These are phyloP conservation scores for Parascotia fuliginaria DNA, from an alignment of 2,888 invertebrate genomes.

Conservation along the genomic window DNA sequence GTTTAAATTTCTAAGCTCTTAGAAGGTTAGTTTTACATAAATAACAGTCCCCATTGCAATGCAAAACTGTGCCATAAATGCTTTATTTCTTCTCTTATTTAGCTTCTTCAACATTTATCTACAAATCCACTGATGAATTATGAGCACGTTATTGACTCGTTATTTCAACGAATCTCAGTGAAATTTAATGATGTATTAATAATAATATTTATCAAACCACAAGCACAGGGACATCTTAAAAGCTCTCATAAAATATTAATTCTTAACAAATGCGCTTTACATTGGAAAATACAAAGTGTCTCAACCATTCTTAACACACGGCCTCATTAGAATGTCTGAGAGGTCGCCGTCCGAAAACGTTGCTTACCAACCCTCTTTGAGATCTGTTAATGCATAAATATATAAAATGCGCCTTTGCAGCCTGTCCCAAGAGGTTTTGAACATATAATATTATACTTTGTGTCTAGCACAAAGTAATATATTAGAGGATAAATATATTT, in stretches of 20 bases:
- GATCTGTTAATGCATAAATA: slow-evolving; percentile 60
- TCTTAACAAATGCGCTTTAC: slow-evolving; percentile 10
- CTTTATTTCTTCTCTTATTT: too few species aligned
- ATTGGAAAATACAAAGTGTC: slow-evolving; percentile 36
- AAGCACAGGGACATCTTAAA: slow-evolving; percentile 1
- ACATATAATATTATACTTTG: slow-evolving; percentile 32
- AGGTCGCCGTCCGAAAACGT: slow-evolving; percentile 64
- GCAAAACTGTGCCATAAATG: too few species aligned
- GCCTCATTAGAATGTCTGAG: slow-evolving; percentile 75
- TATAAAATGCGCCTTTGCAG: slow-evolving; percentile 51
- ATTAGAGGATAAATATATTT: too few species aligned
- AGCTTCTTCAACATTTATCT: too few species aligned
- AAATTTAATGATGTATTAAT: not conserved
- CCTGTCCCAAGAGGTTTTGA: slow-evolving; percentile 35
- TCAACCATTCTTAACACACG: slow-evolving; percentile 53
- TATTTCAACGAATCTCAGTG: not conserved
- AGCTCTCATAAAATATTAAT: slow-evolving; percentile 11
- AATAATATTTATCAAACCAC: not conserved
- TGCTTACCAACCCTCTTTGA: slow-evolving; percentile 63
- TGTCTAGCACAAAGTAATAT: slow-evolving; percentile 10
- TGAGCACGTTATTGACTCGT: too few species aligned
- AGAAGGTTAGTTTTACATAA: too few species aligned
- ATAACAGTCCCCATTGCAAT: too few species aligned
- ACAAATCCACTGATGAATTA: too few species aligned
- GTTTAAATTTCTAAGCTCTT: too few species aligned